phyloP scores from a whole-genome alignment of 1,140 invertebrate species.

The Drosophila prosaltans region DNA sequence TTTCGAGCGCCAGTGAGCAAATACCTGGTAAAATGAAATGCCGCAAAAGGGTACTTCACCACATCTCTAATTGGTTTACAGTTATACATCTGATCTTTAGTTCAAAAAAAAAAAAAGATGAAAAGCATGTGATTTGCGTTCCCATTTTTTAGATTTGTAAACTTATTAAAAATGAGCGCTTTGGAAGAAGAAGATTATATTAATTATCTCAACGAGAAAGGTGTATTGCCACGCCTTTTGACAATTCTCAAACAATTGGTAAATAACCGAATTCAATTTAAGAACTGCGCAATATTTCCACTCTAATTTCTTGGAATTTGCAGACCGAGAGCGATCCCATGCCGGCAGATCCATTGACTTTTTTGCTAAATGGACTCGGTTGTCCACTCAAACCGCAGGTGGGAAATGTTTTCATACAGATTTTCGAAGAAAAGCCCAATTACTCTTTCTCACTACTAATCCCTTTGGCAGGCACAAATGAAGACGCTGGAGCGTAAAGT shows the following conservation, averaged over 20 bases:
- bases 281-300: not conserved
- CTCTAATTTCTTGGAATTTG: not conserved
- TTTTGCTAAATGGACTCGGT: constrained; percentile 44
- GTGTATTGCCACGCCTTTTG: constrained; percentile 45
- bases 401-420: not conserved
- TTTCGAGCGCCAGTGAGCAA: too few species aligned
- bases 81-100: constrained; percentile 16
- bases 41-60: not conserved
- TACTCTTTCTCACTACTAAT: not conserved
- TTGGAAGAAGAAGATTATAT: constrained; percentile 43
- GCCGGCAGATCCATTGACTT: constrained; percentile 54
- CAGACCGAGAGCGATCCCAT: constrained; percentile 29
- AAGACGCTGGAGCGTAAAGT: constrained; percentile 64
- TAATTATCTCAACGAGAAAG: constrained; percentile 40
- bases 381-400: constrained; percentile 65
- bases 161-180: constrained; percentile 38
- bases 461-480: constrained; percentile 48
- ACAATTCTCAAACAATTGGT: constrained; percentile 53
- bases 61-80: constrained; percentile 15
- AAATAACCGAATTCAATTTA: not conserved
- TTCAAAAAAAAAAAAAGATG: not conserved
- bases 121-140: constrained; percentile 1
- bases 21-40: not conserved
- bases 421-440: not conserved
- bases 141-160: not conserved